Percentiles rank a stretch among this genome's conserved stretches.
These are phyloP conservation scores for Beris morrisii DNA, from an alignment of 2,888 invertebrate genomes.

Conservation along the genomic window DNA sequence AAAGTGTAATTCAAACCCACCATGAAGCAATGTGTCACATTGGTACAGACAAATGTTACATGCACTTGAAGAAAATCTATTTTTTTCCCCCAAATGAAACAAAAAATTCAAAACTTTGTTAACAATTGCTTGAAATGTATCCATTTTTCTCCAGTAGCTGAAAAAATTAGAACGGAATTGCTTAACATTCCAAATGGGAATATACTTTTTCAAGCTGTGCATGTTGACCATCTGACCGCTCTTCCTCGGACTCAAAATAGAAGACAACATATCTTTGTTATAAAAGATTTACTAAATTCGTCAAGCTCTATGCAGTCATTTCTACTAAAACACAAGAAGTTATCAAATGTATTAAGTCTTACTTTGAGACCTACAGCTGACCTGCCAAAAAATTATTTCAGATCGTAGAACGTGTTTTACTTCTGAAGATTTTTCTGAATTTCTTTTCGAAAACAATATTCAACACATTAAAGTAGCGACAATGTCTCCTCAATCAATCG, in stretches of 20 bases:
- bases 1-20: slow-evolving; percentile 39
- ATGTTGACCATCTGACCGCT: background rate
- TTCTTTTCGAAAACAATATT: background rate
- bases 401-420: background rate
- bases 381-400: background rate
- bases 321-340: background rate
- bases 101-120: background rate
- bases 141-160: background rate
- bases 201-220: background rate
- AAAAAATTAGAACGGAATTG: slow-evolving; percentile 8
- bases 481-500: background rate
- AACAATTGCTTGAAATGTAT: background rate
- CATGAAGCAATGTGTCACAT: slow-evolving; percentile 46
- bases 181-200: slow-evolving; percentile 3
- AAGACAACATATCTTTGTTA: background rate
- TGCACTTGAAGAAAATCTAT: background rate
- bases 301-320: background rate
- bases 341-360: background rate
- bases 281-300: background rate
- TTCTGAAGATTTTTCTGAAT: background rate
- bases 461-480: too few species aligned
- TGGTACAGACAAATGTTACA: background rate
- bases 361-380: background rate
- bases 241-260: background rate
- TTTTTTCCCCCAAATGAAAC: slow-evolving; percentile 1